These are phyloP conservation scores for Ochotona curzoniae DNA, from an alignment of 2,113 vertebrate species.

Conservation along the genomic window DNA sequence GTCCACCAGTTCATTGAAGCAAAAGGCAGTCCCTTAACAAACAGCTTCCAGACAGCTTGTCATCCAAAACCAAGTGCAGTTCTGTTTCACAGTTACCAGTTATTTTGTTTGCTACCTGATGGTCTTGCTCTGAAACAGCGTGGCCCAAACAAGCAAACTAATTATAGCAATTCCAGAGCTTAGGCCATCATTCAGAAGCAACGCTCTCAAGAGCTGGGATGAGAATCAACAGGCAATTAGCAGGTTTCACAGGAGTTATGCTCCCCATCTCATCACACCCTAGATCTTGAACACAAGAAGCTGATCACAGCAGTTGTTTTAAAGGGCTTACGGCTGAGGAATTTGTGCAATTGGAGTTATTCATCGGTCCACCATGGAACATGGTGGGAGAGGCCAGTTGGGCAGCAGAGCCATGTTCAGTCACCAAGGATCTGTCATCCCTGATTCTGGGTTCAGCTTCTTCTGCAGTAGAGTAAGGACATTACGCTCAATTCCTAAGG, in stretches of 20 bases:
- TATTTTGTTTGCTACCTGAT: constrained; percentile 46
- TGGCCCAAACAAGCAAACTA: constrained; percentile 59
- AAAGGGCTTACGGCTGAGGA: constrained; percentile 9
- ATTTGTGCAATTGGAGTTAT: neutral
- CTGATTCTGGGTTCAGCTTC: neutral
- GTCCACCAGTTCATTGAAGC: neutral
- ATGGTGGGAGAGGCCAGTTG: neutral
- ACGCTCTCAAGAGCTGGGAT: constrained; percentile 33
- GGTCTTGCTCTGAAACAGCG: constrained; percentile 12
- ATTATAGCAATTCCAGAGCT: constrained; percentile 51
- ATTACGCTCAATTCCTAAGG: neutral
- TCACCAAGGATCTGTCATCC: neutral
- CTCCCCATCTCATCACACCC: neutral
- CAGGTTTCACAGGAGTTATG: constrained; percentile 60
- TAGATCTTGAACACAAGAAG: constrained; percentile 3
- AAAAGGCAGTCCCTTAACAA: constrained; percentile 2
- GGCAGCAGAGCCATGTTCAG: neutral
- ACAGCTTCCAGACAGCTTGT: constrained; percentile 16
- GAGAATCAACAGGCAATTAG: constrained; percentile 66
- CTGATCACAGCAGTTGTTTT: constrained; percentile 60
- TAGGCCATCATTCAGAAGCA: constrained; percentile 3
- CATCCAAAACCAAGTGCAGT: constrained; percentile 20
- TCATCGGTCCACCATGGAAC: neutral
- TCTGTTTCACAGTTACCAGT: constrained; percentile 32
- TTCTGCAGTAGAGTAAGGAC: neutral